Base-by-base conservation (phyloP, 1,140 invertebrate genomes). In the Drosophila miranda region DNA sequence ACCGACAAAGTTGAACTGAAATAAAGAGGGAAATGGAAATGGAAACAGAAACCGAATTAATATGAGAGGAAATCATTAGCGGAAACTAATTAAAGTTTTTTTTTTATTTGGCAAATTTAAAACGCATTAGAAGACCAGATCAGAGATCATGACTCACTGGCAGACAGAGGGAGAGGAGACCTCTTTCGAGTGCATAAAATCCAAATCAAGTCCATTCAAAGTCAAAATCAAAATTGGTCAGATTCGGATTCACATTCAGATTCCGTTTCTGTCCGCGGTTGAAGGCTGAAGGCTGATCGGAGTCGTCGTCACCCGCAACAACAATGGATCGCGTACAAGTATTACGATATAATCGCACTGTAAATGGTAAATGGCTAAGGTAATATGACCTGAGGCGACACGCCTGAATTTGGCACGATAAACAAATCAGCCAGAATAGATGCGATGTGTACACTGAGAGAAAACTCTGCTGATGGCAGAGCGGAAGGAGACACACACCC, bases 1-100 rank as follows among this genome's bases (percentile, higher is more conserved):
- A 79, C 99, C 99, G 73, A 99, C 99, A 92, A 99, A 99, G 93
- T 99, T 99, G 93, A 99, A 99, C 98, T 99, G 95, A 70, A 96
- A 96, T 52, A 60, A 66, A 96, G 96, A 82, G 80, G 90, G 46
- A 61, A 72, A 66, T 50, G 52, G 66, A 75, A 80, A 59, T 61
- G 61, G 64, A 60, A n/a, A n/a, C n/a, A n/a, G n/a, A n/a, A n/a
- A n/a, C n/a, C n/a, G 66, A 82, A 80, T 78, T 68, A 60, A 75
- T 67, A 81, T 74, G 90, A 45, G 57, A 61, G 75, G 58, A 89
- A 82, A 82, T 79, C 75, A 66, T 72, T 78, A 77, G 57, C 68
- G 26, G 78, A 62, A 66, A 64, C 68, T 76, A 78, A 61, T 70
- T 69, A 68, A 60, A 3, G 6, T 38, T 38, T 34, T 34, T 11